Evolutionary conservation across 2,888 invertebrate species (phyloP), one percentile per base, ranked within the genome.

Genomic region (Scotopteryx bipunctaria): DNA sequence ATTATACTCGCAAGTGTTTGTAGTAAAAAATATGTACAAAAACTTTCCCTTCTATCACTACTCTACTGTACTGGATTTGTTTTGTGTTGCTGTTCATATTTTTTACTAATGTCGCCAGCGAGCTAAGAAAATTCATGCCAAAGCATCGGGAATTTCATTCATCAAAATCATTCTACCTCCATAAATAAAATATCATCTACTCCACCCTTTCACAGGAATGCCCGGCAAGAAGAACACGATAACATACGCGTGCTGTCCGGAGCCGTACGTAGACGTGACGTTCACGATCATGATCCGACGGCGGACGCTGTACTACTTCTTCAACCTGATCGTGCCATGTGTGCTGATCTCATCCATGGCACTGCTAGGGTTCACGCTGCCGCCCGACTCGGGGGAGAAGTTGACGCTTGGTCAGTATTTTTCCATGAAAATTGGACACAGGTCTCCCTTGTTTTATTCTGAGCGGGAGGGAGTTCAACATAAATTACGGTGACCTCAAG

Each of bases 271-370:
- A 67, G 98, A 98, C 81, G 95, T 99, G 59, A 99, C 99, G 27
- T 99, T 98, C 91, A 97, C 96, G 67, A 97, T 99, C 84, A 96
- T 97, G 92, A 98, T 99, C 76, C 94, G 99, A 69, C 93, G 99
- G 80, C 93, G 99, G 76, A 99, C 99, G 40, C 93, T 99, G 74
- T 99, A 99, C 93, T 99, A 99, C 92, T 98, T 98, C 92, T 98
- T 99, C 94, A 99, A 99, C 92, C 94, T 99, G 88, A 99, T 99
- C 88, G 98, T 99, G 78, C 99, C 99, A 69, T 99, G 99, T 87
- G 97, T 99, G 78, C 94, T 99, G 77, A 99, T 99, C 84, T 98
- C 99, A 61, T 98, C 98, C 68, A 98, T 99, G 97, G 98, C 99
- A 68, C 94, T 99, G 68, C 93, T 99, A 75, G 98, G 99, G 67